Conservation (phyloP, 2,113 vertebrate species). For the Pollimyrus isidori region DNA sequence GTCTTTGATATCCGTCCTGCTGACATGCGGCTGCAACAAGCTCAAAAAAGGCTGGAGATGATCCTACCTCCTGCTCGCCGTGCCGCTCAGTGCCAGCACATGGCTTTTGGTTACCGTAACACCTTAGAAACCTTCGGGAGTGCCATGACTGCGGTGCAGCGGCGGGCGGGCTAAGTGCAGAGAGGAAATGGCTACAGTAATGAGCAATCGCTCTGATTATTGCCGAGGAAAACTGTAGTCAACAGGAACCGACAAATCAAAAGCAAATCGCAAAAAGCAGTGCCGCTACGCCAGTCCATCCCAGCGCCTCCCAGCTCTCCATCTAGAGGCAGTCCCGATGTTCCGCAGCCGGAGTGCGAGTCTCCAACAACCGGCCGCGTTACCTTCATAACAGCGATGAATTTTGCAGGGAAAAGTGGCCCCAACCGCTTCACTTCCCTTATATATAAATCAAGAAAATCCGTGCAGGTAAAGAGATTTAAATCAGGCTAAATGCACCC, state of each 20-base stretch:
- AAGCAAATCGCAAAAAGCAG: slow-evolving; percentile 52
- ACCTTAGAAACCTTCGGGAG: neutral
- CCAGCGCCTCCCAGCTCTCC: slow-evolving; percentile 32
- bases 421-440: neutral
- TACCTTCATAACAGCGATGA: slow-evolving; percentile 16
- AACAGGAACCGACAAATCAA: slow-evolving; percentile 51
- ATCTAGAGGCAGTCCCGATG: slow-evolving; percentile 44
- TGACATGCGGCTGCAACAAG: neutral
- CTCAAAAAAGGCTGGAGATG: neutral
- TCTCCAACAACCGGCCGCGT: neutral
- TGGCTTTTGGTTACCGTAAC: neutral
- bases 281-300: slow-evolving; percentile 35
- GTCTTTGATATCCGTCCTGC: neutral
- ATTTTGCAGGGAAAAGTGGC: neutral
- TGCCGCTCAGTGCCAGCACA: neutral
- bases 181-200: slow-evolving; percentile 50
- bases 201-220: slow-evolving; percentile 50
- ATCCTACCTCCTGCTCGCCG: neutral
- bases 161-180: slow-evolving; percentile 32
- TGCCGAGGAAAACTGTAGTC: slow-evolving; percentile 38
- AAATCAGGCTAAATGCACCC: neutral
- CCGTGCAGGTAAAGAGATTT: neutral
- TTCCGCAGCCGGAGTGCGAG: neutral
- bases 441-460: neutral
- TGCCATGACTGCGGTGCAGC: neutral